These are phyloP conservation scores for Semotilus atromaculatus DNA, from an alignment of 2,797 vertebrate genomes.

Conservation along the genomic window DNA sequence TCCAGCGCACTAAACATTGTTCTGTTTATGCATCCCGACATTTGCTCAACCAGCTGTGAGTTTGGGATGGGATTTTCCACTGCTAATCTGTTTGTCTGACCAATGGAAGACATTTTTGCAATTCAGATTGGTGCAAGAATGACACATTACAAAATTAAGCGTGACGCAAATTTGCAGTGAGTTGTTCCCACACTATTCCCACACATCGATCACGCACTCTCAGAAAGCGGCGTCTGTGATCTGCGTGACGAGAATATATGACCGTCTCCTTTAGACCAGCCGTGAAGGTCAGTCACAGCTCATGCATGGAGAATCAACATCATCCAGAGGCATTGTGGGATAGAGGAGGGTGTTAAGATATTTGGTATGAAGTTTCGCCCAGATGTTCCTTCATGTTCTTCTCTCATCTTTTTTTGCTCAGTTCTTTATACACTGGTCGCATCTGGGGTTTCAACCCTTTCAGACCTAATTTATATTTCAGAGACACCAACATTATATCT, in stretches of 20 bases:
- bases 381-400: constrained; percentile 5
- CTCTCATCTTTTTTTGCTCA: not conserved
- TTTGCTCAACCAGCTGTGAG: not conserved
- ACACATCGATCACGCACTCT: constrained; percentile 19
- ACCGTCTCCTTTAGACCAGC: constrained; percentile 29
- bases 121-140: not conserved
- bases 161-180: constrained; percentile 11
- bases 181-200: not conserved
- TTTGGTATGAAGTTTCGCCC: constrained; percentile 18
- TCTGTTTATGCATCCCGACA: not conserved
- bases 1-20: too few species aligned
- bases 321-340: constrained; percentile 35
- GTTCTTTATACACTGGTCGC: not conserved
- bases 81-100: not conserved
- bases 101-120: not conserved
- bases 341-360: constrained; percentile 21
- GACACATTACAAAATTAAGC: not conserved
- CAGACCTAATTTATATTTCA: not conserved
- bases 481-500: not conserved
- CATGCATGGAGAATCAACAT: constrained; percentile 12
- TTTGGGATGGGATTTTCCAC: not conserved
- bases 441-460: constrained; percentile 10
- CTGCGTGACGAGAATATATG: not conserved
- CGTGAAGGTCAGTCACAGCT: constrained; percentile 48
- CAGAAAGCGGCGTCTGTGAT: constrained; percentile 13